Evolutionary conservation across 1,140 invertebrate species (phyloP).

Genomic region (Bradysia coprophila): DNA sequence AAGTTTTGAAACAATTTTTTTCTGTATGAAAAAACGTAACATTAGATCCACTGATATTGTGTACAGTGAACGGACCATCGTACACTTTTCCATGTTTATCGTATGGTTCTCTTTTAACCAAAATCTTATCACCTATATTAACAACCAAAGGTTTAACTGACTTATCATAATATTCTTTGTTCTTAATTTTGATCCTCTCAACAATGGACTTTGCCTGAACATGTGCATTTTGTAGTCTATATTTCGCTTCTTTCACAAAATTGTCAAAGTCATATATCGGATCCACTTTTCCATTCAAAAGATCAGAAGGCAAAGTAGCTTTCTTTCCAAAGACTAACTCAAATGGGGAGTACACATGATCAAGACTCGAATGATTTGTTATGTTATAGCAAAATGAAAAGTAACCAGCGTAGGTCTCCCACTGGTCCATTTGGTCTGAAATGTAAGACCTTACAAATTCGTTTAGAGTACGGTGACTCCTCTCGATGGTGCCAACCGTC

Average conservation of each 20-base stretch:
- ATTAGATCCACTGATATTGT: background rate
- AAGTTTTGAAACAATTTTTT: background rate
- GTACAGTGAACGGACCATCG: background rate
- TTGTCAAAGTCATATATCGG: conserved; percentile 6
- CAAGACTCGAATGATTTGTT: conserved; percentile 4
- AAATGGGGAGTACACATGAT: conserved; percentile 7
- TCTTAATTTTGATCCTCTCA: background rate
- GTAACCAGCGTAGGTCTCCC: conserved; percentile 8
- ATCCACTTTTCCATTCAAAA: conserved; percentile 3
- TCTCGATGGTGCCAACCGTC: conserved; percentile 2
- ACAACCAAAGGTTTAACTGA: background rate
- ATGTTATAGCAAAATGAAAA: conserved; percentile 10
- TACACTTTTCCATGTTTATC: background rate
- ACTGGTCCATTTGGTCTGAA: conserved; percentile 5
- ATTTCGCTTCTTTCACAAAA: conserved; percentile 6
- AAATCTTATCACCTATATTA: background rate
- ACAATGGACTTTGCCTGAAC: background rate
- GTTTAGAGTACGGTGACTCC: background rate
- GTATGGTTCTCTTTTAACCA: background rate
- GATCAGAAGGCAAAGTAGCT: conserved; percentile 1
- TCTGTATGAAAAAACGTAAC: background rate
- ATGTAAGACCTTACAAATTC: conserved; percentile 3
- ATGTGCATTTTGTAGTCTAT: conserved; percentile 4
- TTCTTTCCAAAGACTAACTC: conserved; percentile 7
- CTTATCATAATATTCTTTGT: background rate